Conservation (phyloP, 2,888 invertebrate species). For the Alcis repandata region DNA sequence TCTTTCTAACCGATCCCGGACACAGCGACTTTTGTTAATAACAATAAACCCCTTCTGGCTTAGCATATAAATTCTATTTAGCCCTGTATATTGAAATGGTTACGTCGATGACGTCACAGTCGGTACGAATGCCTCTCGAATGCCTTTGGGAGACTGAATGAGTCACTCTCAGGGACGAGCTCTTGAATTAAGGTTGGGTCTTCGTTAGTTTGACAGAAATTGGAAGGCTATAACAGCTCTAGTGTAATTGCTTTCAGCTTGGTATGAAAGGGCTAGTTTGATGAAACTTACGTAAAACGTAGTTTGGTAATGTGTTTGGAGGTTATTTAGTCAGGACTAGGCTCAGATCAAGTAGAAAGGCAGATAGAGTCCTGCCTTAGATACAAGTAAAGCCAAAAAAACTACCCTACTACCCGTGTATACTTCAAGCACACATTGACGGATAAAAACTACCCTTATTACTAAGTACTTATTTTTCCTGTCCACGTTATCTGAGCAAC, state of each 20-base stretch:
- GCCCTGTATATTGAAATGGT: constrained; percentile 11
- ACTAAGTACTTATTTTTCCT: too few species aligned
- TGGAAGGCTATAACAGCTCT: constrained; percentile 1
- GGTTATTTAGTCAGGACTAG: background rate
- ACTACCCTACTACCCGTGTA: too few species aligned
- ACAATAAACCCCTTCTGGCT: background rate
- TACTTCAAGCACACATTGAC: too few species aligned
- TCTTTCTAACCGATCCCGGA: too few species aligned
- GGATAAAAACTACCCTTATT: too few species aligned
- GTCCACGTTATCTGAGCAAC: too few species aligned
- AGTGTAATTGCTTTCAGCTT: constrained; percentile 35
- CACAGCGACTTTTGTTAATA: background rate
- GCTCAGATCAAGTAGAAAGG: too few species aligned
- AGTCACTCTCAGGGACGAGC: constrained; percentile 33
- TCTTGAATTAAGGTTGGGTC: constrained; percentile 20
- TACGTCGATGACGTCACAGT: constrained; percentile 36
- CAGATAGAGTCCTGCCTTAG: too few species aligned
- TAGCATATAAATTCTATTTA: background rate
- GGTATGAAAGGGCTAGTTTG: constrained; percentile 11
- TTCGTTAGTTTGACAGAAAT: constrained; percentile 11
- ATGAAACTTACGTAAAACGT: background rate
- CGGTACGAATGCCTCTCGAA: constrained; percentile 22
- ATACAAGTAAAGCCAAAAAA: too few species aligned
- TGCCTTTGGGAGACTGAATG: constrained; percentile 25
- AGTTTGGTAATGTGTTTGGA: constrained; percentile 1